Evolutionary conservation across 2,113 vertebrate species (phyloP).

Genomic region (Circaetus cinerascens): DNA sequence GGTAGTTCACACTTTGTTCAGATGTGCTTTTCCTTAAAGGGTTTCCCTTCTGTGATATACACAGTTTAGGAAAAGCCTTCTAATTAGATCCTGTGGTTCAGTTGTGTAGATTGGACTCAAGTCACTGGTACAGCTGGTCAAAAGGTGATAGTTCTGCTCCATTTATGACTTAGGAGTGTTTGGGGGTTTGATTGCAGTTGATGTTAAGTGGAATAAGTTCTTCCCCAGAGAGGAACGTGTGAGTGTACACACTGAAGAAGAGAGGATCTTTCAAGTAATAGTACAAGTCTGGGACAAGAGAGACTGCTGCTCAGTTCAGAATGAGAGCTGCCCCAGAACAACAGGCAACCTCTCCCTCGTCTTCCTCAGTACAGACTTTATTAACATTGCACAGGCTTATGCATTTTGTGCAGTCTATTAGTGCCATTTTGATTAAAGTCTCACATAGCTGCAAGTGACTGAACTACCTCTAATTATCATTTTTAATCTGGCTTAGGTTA

Average conservation of each 20-base stretch:
- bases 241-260: not conserved
- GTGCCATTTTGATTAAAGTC: not conserved
- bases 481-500: not conserved
- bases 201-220: not conserved
- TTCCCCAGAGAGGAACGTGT: not conserved
- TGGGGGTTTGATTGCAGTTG: not conserved
- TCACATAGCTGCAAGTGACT: not conserved
- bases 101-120: not conserved
- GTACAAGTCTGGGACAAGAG: not conserved
- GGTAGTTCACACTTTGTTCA: not conserved
- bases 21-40: not conserved
- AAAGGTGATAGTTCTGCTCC: not conserved
- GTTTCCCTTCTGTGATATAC: not conserved
- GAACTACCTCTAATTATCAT: not conserved
- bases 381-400: not conserved
- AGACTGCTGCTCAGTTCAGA: not conserved
- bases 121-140: not conserved
- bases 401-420: not conserved
- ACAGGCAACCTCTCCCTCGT: not conserved
- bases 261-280: not conserved
- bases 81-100: not conserved
- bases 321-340: not conserved
- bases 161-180: not conserved
- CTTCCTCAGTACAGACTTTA: not conserved
- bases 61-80: not conserved